Conservation (phyloP, 2,797 vertebrate species). For the Sebastes hopkinsi region DNA sequence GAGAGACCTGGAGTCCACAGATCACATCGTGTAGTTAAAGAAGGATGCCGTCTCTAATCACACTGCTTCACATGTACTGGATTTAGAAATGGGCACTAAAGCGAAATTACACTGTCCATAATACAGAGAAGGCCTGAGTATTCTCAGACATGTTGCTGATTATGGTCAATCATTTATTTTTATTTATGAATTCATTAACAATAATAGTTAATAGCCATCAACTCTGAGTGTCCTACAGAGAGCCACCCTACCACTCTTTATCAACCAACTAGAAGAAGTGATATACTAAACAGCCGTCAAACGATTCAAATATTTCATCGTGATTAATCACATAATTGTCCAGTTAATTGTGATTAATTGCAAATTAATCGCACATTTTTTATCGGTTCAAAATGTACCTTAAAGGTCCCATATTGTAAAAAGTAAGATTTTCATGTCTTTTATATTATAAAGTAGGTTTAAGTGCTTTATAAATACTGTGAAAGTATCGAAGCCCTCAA, state of each 20-base stretch:
- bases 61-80: background rate
- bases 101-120: background rate
- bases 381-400: too few species aligned
- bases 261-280: background rate
- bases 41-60: background rate
- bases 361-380: too few species aligned
- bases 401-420: too few species aligned
- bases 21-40: background rate
- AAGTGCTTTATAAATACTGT: too few species aligned
- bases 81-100: background rate
- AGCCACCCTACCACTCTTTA: background rate
- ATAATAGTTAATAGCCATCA: background rate
- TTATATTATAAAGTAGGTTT: too few species aligned
- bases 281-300: too few species aligned
- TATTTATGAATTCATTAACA: background rate
- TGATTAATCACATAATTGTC: too few species aligned
- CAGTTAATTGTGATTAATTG: too few species aligned
- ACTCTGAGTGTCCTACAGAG: background rate
- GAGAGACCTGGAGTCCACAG: constrained; percentile 74
- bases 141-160: too few species aligned
- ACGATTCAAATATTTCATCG: too few species aligned
- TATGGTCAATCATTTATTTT: background rate
- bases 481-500: too few species aligned
- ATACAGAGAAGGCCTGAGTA: background rate
- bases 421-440: too few species aligned